Conservation (phyloP, 1,140 invertebrate species). For the Drosophila paulistorum region DNA sequence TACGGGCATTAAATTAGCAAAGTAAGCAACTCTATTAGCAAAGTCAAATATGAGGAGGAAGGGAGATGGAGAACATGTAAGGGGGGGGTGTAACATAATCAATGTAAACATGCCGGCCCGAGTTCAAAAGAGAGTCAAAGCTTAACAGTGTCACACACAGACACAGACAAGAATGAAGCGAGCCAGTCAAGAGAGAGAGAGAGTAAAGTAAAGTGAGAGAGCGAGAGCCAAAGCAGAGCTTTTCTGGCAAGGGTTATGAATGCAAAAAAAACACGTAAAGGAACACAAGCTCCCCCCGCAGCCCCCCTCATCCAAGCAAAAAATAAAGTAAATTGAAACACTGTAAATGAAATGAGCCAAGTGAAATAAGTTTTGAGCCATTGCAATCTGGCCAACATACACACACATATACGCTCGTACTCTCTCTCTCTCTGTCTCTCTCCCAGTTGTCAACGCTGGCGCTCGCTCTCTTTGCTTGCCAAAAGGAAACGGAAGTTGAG, state of each 20-base stretch:
- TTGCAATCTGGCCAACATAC: slow-evolving; percentile 44
- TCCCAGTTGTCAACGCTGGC: background rate
- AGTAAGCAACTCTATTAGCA: slow-evolving; percentile 70
- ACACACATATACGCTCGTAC: slow-evolving; percentile 12
- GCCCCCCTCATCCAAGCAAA: slow-evolving; percentile 9
- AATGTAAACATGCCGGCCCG: slow-evolving; percentile 67
- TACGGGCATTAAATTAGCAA: slow-evolving; percentile 57
- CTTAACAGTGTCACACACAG: slow-evolving; percentile 22
- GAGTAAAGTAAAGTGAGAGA: slow-evolving; percentile 6
- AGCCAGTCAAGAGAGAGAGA: background rate
- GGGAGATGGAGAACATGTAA: slow-evolving; percentile 10
- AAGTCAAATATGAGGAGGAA: slow-evolving; percentile 38
- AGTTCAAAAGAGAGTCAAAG: slow-evolving; percentile 34
- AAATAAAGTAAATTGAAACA: slow-evolving; percentile 31
- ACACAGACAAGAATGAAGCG: slow-evolving; percentile 15
- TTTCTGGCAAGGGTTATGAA: slow-evolving; percentile 63
- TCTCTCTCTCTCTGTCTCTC: slow-evolving; percentile 11
- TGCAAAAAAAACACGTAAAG: slow-evolving; percentile 2
- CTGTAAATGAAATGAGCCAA: slow-evolving; percentile 69
- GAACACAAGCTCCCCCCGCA: background rate
- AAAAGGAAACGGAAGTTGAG: slow-evolving; percentile 70
- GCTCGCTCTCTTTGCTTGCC: slow-evolving; percentile 45
- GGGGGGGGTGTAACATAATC: slow-evolving; percentile 72
- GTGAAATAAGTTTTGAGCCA: slow-evolving; percentile 58
- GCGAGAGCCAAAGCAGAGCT: slow-evolving; percentile 32